These are phyloP conservation scores for Manis pentadactyla DNA, from an alignment of 2,797 vertebrate species.

Conservation along the genomic window DNA sequence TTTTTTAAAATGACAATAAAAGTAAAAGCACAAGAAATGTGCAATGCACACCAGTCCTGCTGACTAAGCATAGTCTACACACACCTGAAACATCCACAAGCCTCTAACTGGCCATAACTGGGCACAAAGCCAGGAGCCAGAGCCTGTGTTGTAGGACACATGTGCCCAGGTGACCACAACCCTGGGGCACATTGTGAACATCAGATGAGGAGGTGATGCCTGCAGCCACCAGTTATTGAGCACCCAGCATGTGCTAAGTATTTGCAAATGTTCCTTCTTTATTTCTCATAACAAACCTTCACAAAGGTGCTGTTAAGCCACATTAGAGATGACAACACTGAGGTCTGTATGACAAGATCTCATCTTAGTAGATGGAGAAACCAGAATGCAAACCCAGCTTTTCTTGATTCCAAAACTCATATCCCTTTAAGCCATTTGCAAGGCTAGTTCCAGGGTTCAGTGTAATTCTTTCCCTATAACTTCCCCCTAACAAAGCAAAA, in stretches of 20 bases:
- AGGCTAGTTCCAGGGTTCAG: neutral
- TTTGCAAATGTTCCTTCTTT: neutral
- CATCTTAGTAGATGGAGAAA: neutral
- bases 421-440: neutral
- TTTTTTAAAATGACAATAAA: neutral
- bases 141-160: rapidly evolving
- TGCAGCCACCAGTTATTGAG: neutral
- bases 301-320: neutral
- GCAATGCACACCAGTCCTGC: neutral
- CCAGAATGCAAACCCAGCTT: neutral
- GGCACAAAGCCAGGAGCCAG: neutral
- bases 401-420: neutral
- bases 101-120: neutral
- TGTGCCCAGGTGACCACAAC: neutral
- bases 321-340: neutral
- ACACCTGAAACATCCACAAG: neutral
- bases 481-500: neutral
- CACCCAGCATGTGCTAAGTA: neutral
- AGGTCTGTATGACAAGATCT: neutral
- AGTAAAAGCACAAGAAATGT: neutral
- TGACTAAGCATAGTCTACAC: neutral
- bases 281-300: neutral
- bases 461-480: neutral
- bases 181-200: neutral
- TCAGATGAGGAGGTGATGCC: neutral